phyloP scores from a whole-genome alignment of 2,797 vertebrate genomes.

The Acestrorhynchus altus region DNA sequence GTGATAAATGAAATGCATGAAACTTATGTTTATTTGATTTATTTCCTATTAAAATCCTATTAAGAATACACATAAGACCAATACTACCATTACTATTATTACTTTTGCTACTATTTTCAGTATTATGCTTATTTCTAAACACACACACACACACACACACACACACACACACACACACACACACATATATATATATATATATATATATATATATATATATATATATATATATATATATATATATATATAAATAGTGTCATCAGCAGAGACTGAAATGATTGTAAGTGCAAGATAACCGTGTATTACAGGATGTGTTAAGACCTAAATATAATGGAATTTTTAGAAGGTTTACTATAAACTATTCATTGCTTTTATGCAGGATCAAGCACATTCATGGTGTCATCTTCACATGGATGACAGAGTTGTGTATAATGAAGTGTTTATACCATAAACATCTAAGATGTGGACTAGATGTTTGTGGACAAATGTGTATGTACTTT shows the following conservation, averaged over 20 bases:
- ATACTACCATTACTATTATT: too few species aligned
- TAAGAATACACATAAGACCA: too few species aligned
- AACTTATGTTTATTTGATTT: neutral
- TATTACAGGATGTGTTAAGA: neutral
- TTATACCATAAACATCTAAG: conserved; percentile 31
- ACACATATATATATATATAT: too few species aligned
- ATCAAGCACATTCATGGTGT: conserved; percentile 10
- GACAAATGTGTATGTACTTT: conserved; percentile 29
- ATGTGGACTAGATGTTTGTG: conserved; percentile 36
- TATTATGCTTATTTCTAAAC: too few species aligned
- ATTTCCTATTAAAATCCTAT: neutral
- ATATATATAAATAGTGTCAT: too few species aligned
- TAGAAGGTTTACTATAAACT: conserved; percentile 43
- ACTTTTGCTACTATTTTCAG: too few species aligned
- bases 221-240: too few species aligned
- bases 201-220: too few species aligned
- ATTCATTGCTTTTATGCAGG: neutral
- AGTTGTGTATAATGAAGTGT: conserved; percentile 31
- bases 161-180: too few species aligned
- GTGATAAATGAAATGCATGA: neutral
- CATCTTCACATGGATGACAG: conserved; percentile 24
- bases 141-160: too few species aligned
- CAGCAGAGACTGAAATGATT: too few species aligned
- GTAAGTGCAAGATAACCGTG: neutral
- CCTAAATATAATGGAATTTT: neutral